These are phyloP conservation scores for Ylistrum balloti DNA, from an alignment of 1,140 invertebrate species.

Conservation along the genomic window DNA sequence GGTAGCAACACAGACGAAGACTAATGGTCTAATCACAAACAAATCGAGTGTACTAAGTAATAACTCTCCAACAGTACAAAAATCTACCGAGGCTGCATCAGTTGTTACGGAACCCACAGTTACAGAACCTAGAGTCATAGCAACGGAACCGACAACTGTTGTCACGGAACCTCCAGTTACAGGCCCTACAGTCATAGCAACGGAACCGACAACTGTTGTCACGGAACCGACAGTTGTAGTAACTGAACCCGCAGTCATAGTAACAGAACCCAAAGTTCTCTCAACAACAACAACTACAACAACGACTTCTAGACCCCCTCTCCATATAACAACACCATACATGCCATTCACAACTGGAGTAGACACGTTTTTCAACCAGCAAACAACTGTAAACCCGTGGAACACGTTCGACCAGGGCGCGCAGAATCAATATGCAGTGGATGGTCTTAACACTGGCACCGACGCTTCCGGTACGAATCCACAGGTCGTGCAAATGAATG, in stretches of 20 bases:
- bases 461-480: neutral
- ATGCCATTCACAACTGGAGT: neutral
- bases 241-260: neutral
- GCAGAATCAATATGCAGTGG: neutral
- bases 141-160: neutral
- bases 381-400: neutral
- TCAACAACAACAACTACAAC: neutral
- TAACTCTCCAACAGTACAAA: neutral
- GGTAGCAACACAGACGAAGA: neutral
- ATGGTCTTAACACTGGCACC: neutral
- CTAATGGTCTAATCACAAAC: neutral
- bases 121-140: neutral
- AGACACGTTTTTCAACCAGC: neutral
- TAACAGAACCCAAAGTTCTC: neutral
- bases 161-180: neutral
- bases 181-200: neutral
- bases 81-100: neutral
- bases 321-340: neutral
- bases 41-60: neutral
- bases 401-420: neutral
- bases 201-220: neutral
- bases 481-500: neutral
- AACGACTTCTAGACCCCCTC: neutral
- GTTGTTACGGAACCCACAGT: neutral
- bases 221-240: neutral